Base-by-base conservation (phyloP, 2,113 vertebrate genomes). In the Tapirus terrestris region DNA sequence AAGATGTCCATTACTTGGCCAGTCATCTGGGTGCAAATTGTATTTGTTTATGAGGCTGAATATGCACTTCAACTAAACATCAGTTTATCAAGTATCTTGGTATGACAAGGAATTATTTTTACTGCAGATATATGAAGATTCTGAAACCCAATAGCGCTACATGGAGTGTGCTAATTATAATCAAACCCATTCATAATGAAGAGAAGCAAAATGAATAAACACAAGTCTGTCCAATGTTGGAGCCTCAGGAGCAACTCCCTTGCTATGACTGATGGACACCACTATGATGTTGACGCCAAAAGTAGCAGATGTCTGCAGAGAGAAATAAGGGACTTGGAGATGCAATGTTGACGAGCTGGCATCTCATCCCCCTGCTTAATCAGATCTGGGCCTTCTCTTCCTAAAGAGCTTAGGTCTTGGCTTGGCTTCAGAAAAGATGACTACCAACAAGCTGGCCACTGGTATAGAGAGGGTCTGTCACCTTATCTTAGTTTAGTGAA, bases 61-160 rank as follows among this genome's bases (percentile, higher is more conserved):
- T 0, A 0, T 80, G 89, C 1, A 0, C 58, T 97, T 97, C n/a
- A 94, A 89, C 27, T 93, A 80, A 97, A 83, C 51, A 92, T 27
- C 73, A 18, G 0, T 96, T 88, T 65, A 77, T 79, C 73, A 94
- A 97, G 81, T 77, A 89, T 72, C 63, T 92, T 96, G 65, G 88
- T 96, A 72, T 60, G 87, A 91, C 77, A 97, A 96, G 65, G 70
- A 98, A 96, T 96, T 84, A 91, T 85, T 98, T 93, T 97, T 75
- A 93, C 53, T 95, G 33, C 25, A 51, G 45, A 68, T 85, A 88
- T 95, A 85, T 85, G 94, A 98, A 93, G 89, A 89, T 88, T 96
- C 43, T 92, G 77, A 97, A 97, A 91, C 51, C 67, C 65, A 81
- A 33, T 31, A 84, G 84, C 48, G 89, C 48, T 68, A 68, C 27